A percentile compares a stretch with the other conserved stretches of the same genome.
Conservation (phyloP, 37 sponge, comb jelly and placozoan genomes). For the Axinella damicornis region DNA sequence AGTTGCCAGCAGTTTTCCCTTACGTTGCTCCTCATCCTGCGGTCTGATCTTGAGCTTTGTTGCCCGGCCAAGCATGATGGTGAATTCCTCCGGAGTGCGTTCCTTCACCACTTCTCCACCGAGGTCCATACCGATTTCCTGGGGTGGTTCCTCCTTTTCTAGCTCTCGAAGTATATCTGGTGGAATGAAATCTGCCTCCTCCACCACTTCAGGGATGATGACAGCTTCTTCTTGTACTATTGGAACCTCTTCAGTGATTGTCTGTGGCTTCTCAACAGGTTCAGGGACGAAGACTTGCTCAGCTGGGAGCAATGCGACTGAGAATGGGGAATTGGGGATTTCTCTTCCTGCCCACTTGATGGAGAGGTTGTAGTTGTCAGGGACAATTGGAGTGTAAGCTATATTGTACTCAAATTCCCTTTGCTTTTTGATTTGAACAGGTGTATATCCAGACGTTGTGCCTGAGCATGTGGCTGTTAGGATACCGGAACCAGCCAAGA, state of each 20-base stretch:
- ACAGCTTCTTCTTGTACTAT: constrained; percentile 13
- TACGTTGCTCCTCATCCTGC: constrained; percentile 39
- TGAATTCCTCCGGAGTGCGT: not conserved
- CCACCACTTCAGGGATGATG: constrained; percentile 15
- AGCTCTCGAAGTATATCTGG: too few species aligned
- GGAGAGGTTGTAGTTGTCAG: constrained; percentile 49
- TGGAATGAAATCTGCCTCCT: too few species aligned
- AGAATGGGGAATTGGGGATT: constrained; percentile 64
- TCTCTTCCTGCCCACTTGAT: constrained; percentile 25
- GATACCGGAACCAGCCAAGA: too few species aligned
- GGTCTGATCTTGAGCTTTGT: constrained; percentile 52
- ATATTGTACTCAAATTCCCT: constrained; percentile 26
- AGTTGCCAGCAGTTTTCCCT: constrained; percentile 25
- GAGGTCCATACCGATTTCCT: too few species aligned
- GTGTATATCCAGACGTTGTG: constrained; percentile 22
- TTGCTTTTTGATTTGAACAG: constrained; percentile 30
- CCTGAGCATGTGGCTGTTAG: constrained; percentile 65
- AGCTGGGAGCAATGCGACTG: too few species aligned
- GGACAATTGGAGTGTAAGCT: constrained; percentile 42
- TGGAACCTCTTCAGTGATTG: not conserved
- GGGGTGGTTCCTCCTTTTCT: too few species aligned
- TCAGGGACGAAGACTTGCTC: too few species aligned
- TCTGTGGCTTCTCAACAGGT: constrained; percentile 19
- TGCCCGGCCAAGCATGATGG: constrained; percentile 3
- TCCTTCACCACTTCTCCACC: not conserved